Conservation (phyloP, 2,797 vertebrate species). For the Chloroceryle amazona region DNA sequence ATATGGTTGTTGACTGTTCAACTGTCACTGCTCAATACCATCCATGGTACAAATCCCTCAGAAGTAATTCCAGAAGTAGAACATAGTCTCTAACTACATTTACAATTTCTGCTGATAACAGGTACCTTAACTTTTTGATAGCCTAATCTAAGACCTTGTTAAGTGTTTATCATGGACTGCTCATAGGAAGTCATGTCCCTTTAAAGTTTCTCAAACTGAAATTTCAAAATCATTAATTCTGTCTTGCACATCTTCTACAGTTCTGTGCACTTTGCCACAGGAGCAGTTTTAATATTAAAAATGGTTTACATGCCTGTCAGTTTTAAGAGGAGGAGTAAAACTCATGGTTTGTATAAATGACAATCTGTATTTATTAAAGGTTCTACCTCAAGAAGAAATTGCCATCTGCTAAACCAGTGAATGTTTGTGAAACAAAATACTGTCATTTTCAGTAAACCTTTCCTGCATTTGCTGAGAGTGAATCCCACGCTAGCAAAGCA, state of each 20-base stretch:
- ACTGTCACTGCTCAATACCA: background rate
- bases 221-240: slow-evolving; percentile 1
- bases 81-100: background rate
- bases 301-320: background rate
- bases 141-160: background rate
- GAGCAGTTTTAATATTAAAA: background rate
- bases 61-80: background rate
- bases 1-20: background rate
- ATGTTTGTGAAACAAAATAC: slow-evolving; percentile 28
- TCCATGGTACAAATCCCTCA: background rate
- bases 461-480: background rate
- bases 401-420: slow-evolving; percentile 12
- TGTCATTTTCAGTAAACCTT: background rate
- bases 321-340: slow-evolving; percentile 18
- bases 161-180: background rate
- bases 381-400: slow-evolving; percentile 9
- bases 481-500: background rate
- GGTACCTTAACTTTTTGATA: background rate
- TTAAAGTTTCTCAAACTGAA: background rate
- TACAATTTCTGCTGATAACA: background rate
- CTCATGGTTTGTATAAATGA: slow-evolving; percentile 5
- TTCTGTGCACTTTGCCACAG: background rate
- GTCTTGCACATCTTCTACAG: background rate
- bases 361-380: slow-evolving; percentile 13
- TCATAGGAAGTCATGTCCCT: background rate